A percentile compares a stretch with the other conserved stretches of the same genome.
Conservation (phyloP, 2,888 invertebrate genomes). For the Aleiodes testaceus region DNA sequence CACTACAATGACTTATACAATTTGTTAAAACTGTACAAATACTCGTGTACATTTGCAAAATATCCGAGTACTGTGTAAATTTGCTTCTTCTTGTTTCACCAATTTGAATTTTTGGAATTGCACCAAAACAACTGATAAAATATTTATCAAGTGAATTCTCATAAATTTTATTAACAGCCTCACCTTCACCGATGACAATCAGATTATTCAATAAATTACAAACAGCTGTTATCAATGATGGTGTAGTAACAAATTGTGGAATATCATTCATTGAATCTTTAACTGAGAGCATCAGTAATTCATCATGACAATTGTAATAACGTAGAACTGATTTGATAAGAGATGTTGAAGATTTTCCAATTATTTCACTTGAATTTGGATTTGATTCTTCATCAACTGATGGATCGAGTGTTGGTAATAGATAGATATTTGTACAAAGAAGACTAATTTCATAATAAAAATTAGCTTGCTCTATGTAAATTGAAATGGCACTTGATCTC, state of each 20-base stretch:
- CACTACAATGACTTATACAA: slow-evolving; percentile 68
- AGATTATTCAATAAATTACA: slow-evolving; percentile 73
- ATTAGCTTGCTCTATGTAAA: slow-evolving; percentile 64
- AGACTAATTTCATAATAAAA: slow-evolving; percentile 65
- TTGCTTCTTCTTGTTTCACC: slow-evolving; percentile 68
- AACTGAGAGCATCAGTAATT: slow-evolving; percentile 57
- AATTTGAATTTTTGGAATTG: slow-evolving; percentile 66
- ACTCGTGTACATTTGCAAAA: slow-evolving; percentile 74
- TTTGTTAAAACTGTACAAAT: slow-evolving; percentile 73
- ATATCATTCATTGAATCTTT: slow-evolving; percentile 58
- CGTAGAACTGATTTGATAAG: slow-evolving; percentile 60
- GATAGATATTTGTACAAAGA: slow-evolving; percentile 64
- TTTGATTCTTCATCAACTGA: slow-evolving; percentile 49
- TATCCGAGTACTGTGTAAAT: slow-evolving; percentile 71
- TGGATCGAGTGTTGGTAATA: slow-evolving; percentile 60
- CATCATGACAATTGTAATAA: slow-evolving; percentile 64
- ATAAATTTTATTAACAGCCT: slow-evolving; percentile 71
- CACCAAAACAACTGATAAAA: slow-evolving; percentile 72
- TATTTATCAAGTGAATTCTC: slow-evolving; percentile 74
- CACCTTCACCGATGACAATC: slow-evolving; percentile 69
- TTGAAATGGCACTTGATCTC: slow-evolving; percentile 60
- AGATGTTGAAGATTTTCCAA: slow-evolving; percentile 47
- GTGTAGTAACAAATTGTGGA: slow-evolving; percentile 70
- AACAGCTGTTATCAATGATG: slow-evolving; percentile 72
- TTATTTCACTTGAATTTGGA: neutral